These are phyloP conservation scores for Oryzias dopingdopingensis DNA, from an alignment of 2,797 vertebrate species.

Conservation along the genomic window DNA sequence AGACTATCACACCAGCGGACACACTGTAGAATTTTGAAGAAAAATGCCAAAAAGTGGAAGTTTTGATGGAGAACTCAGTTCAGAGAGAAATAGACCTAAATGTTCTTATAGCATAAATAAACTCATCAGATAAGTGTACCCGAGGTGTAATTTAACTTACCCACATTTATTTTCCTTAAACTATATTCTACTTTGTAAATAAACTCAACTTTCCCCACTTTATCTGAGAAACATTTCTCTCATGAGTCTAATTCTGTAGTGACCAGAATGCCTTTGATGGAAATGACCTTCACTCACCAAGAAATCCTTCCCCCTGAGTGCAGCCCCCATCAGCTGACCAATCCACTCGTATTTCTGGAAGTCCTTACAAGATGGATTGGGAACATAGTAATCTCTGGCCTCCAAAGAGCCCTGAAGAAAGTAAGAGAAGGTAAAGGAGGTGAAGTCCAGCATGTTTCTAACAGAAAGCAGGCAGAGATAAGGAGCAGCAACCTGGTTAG, in stretches of 20 bases:
- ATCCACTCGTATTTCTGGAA: conserved; percentile 96
- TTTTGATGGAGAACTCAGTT: neutral
- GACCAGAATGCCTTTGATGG: neutral
- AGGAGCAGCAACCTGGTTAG: conserved; percentile 84
- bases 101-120: neutral
- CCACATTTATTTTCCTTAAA: no score
- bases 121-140: no score
- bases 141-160: no score
- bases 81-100: neutral
- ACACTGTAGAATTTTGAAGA: neutral
- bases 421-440: neutral
- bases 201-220: no score
- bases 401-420: conserved; percentile 86
- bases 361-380: conserved; percentile 94
- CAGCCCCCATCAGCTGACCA: conserved; percentile 96
- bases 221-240: no score
- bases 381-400: conserved; percentile 95
- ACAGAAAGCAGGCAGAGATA: neutral
- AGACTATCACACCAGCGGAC: no score
- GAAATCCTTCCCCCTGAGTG: conserved; percentile 95
- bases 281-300: conserved; percentile 77
- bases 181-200: no score
- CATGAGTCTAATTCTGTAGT: no score
- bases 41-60: neutral
- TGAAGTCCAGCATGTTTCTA: neutral